A percentile compares a stretch with the other conserved stretches of the same genome.
Evolutionary conservation across 2,797 vertebrate species (phyloP).

Genomic region (Falco cherrug): DNA sequence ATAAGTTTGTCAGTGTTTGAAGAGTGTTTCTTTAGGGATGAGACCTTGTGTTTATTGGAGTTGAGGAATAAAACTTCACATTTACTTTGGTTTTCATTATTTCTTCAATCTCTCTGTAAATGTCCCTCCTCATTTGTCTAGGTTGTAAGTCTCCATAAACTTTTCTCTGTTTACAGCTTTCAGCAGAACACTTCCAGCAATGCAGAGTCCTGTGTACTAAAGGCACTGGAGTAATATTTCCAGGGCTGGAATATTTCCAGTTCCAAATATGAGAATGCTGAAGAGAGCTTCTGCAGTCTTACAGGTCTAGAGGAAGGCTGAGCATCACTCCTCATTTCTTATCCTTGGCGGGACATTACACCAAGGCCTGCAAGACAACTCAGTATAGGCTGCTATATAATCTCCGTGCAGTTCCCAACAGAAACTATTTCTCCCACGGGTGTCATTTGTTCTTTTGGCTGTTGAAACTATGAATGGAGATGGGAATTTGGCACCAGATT

Average conservation of each 20-base stretch:
- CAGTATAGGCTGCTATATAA: background rate
- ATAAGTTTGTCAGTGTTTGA: background rate
- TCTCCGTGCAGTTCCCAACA: background rate
- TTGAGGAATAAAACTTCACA: background rate
- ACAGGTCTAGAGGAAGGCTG: background rate
- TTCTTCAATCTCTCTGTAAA: background rate
- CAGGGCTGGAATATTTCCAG: background rate
- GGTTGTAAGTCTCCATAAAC: background rate
- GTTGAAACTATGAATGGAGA: slow-evolving; percentile 18
- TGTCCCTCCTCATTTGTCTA: background rate
- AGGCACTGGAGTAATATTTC: background rate
- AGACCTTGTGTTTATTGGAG: background rate
- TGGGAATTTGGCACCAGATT: slow-evolving; percentile 19
- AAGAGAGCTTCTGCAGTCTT: background rate
- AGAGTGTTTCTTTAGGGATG: background rate
- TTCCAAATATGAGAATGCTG: background rate
- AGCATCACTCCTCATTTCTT: background rate
- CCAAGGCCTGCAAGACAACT: background rate
- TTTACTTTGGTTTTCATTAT: background rate
- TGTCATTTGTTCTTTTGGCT: background rate
- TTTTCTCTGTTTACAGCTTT: background rate
- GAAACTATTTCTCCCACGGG: background rate
- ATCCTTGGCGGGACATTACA: background rate
- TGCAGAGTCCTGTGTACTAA: background rate
- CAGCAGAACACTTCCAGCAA: background rate